These are phyloP conservation scores for Hylia prasina DNA, from an alignment of 2,113 vertebrate genomes.

Conservation along the genomic window DNA sequence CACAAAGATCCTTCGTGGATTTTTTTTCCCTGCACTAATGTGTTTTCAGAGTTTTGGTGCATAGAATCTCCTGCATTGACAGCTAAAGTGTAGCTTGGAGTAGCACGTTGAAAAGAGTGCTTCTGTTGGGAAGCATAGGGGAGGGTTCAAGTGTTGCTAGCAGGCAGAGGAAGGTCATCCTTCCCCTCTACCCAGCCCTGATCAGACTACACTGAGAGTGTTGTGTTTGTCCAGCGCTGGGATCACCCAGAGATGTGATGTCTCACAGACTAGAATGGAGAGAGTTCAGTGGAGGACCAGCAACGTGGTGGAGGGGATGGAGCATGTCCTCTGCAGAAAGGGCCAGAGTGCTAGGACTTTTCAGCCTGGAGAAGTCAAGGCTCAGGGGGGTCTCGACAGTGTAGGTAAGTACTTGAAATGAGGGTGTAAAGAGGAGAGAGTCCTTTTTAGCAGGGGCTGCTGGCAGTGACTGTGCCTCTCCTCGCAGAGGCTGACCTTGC, in stretches of 20 bases:
- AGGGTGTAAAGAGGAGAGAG: not conserved
- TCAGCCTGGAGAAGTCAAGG: not conserved
- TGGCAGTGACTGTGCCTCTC: not conserved
- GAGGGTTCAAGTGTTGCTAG: not conserved
- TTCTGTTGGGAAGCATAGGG: not conserved
- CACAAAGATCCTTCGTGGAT: not conserved
- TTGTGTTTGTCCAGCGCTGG: not conserved
- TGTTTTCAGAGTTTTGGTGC: not conserved
- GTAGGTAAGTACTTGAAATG: not conserved
- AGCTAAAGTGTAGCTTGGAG: not conserved
- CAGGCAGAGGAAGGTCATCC: not conserved
- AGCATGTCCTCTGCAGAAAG: not conserved
- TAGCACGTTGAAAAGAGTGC: fast-evolving
- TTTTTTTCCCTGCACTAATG: fast-evolving
- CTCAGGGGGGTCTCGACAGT: not conserved
- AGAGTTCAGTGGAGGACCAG: not conserved
- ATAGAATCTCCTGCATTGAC: not conserved
- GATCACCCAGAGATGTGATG: not conserved
- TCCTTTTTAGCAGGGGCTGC: too few relatives aligned
- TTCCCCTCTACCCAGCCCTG: not conserved
- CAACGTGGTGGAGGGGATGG: not conserved
- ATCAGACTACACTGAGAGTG: not conserved
- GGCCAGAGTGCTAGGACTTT: not conserved
- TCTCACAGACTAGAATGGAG: not conserved
- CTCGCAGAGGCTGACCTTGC: not conserved